Evolutionary conservation across 2,888 invertebrate species (phyloP), one percentile per base, ranked within the genome.

Genomic region (Electrophaes corylata): DNA sequence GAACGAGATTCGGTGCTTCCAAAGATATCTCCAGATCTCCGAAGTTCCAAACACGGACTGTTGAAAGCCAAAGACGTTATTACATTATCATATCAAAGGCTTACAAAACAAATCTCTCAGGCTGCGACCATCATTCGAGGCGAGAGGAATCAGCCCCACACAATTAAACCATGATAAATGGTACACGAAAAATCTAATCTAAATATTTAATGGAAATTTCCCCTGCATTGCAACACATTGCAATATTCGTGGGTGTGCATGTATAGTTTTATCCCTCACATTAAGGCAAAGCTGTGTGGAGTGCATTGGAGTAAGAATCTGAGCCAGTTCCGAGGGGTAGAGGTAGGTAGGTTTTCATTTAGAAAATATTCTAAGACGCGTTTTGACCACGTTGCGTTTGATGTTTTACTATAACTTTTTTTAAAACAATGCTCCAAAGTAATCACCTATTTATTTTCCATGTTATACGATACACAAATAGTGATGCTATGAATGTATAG

Each of bases 161-260:
- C 84, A 90, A 89, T 90, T 90, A 91, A 83, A 84, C 80, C 79
- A 80, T 90, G 90, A 91, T 91, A 88, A 89, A 91, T 91, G 91
- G 88, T 76, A 85, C 85, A 81, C 81, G 88, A 88, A 88, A 90
- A 90, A 89, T 89, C 88, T 87, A 90, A 91, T 91, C 91, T 89
- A 88, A 91, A 91, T 91, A 86, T 90, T 90, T 91, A 91, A 91
- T 91, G 83, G 87, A 83, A 88, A 86, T 85, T 83, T 87, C 89
- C 90, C 91, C 89, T 72, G 83, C 81, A 83, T 71, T 71, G 70
- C 69, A 71, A 71, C 62, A 67, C 69, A 70, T 59, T 80, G 78
- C 76, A 75, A 54, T 43, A 41, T 40, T 19, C 67, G 66, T 65
- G 55, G 6, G 23, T 47, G 64, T 40, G 49, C 40, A 59, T 54